Evolutionary conservation across 1,140 invertebrate genomes (phyloP).

Genomic region (Pseudoatta argentina): DNA sequence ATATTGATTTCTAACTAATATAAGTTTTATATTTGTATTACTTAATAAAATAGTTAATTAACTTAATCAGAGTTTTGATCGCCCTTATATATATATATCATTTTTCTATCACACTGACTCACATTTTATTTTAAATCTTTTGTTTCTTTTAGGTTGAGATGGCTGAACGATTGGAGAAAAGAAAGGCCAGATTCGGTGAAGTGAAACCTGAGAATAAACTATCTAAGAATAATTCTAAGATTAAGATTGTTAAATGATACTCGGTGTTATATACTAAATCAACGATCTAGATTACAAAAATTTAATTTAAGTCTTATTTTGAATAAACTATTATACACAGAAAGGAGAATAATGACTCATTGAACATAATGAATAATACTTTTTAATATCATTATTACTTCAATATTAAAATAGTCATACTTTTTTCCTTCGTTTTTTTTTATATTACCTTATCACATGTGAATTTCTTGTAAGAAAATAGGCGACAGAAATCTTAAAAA

Average conservation of each 20-base stretch:
- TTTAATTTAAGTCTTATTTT: conserved; percentile 71
- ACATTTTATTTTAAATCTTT: conserved; percentile 7
- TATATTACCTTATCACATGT: conserved; percentile 14
- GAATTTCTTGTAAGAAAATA: conserved; percentile 25
- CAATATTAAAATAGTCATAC: conserved; percentile 11
- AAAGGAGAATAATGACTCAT: conserved; percentile 39
- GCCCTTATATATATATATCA: no score
- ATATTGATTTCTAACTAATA: no score
- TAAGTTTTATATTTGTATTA: no score
- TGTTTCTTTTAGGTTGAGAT: conserved; percentile 85
- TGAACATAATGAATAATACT: conserved; percentile 36
- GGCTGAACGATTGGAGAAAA: conserved; percentile 90
- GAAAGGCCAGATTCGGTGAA: conserved; percentile 90
- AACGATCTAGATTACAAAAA: conserved; percentile 77
- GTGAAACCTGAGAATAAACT: conserved; percentile 81
- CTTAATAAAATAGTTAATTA: no score
- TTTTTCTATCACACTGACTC: neutral
- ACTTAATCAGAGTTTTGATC: no score
- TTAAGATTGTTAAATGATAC: conserved; percentile 86
- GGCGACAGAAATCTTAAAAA: neutral
- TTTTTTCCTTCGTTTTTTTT: neutral
- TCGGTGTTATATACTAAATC: conserved; percentile 82
- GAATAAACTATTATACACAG: conserved; percentile 53
- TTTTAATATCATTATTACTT: neutral
- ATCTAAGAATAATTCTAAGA: conserved; percentile 79